Conservation (phyloP, 1,140 invertebrate species). For the Lamellibrachia luymesi region DNA sequence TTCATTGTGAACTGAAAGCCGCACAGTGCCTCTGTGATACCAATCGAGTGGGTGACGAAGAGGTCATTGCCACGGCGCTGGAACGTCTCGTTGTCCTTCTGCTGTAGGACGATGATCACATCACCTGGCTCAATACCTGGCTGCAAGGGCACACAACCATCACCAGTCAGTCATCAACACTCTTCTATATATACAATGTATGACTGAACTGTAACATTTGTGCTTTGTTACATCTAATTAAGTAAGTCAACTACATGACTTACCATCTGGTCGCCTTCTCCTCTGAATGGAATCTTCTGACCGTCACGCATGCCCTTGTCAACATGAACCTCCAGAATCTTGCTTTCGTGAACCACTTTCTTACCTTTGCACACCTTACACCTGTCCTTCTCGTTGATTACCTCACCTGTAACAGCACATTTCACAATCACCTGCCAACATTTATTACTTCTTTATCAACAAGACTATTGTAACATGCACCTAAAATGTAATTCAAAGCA, state of each 20-base stretch:
- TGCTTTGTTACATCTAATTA: neutral
- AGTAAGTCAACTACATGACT: conserved; percentile 16
- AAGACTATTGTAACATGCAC: neutral
- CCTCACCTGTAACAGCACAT: conserved; percentile 61
- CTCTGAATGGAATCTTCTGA: conserved; percentile 91
- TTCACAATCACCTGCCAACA: conserved; percentile 5
- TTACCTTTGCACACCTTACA: conserved; percentile 92
- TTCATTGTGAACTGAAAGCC: conserved; percentile 92
- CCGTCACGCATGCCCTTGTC: conserved; percentile 96
- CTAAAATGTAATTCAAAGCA: neutral
- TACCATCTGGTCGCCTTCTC: conserved; percentile 90
- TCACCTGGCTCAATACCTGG: conserved; percentile 88
- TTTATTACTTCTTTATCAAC: neutral
- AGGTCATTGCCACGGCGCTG: conserved; percentile 84
- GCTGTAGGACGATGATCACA: conserved; percentile 94
- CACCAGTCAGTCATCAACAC: neutral
- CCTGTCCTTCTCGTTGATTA: conserved; percentile 65
- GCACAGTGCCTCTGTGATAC: conserved; percentile 90
- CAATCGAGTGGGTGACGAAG: conserved; percentile 72
- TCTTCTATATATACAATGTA: neutral
- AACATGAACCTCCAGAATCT: conserved; percentile 97
- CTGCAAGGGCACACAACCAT: conserved; percentile 55
- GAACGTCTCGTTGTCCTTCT: conserved; percentile 84
- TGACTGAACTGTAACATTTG: neutral
- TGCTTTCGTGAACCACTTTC: conserved; percentile 87